Evolutionary conservation across 2,797 vertebrate genomes (phyloP), one percentile per base, ranked within the genome.

Genomic region (Gymnodraco acuticeps): DNA sequence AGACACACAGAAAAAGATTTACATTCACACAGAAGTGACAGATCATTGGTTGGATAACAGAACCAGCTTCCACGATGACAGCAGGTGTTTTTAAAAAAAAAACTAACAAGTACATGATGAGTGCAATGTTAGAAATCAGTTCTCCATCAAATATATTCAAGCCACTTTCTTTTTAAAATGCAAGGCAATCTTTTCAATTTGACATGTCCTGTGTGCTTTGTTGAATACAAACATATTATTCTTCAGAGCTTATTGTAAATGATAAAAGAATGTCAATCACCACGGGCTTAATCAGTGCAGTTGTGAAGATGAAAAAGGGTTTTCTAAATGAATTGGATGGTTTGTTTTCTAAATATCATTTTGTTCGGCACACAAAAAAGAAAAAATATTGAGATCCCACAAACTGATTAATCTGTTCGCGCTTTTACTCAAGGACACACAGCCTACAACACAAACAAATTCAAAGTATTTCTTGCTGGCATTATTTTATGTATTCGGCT

Each of bases 11-110:
- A 78, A 71, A 78, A 73, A 78, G 48, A 75, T 74, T 69, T 74
- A 73, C 73, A 69, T 80, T 71, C 65, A 48, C 17, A 58, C 2
- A 38, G 51, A 76, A 76, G 59, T 43, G 27, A 23, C 51, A 66
- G 64, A 64, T 78, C 60, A 67, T 27, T 46, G 38, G 43, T 16
- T 41, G 15, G 64, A 85, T 81, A 63, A 85, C 71, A 77, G 43
- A 82, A 76, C 27, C 53, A 79, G 73, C 50, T 60, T 62, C 38
- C 47, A 27, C 48, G 27, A 38, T 62, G 58, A 38, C 50, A 76
- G 41, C 75, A 52, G 27, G 75, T 86, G 81, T 9, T 83, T 72
- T 72, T 87, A 88, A 82, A 53, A 67, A 56, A 47, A 54, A 41
- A 0, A 38, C 4, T 27, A 80, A 73, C 10, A n/a, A 79, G 73